Percentiles rank a stretch among this genome's conserved stretches.
phyloP scores from a whole-genome alignment of 2,888 invertebrate species.

The Geophilus truncorum region DNA sequence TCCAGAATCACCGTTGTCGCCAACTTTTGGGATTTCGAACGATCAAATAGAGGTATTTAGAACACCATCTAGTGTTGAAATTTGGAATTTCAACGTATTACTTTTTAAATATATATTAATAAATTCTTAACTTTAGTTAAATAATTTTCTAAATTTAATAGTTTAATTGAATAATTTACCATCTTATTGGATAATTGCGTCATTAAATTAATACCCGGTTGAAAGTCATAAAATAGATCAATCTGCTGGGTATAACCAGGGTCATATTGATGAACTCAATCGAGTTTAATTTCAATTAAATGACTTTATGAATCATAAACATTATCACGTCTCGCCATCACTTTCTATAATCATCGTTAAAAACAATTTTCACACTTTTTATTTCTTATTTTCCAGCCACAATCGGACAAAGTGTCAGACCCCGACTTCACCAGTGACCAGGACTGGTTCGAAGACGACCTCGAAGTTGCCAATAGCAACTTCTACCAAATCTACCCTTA shows the following conservation, averaged over 20 bases:
- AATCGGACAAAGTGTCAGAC: conserved; percentile 32
- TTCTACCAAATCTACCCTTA: conserved; percentile 43
- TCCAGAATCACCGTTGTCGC: conserved; percentile 32
- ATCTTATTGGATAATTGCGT: neutral
- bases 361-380: too few relatives aligned
- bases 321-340: too few relatives aligned
- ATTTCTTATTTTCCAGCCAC: neutral
- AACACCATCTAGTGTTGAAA: too few relatives aligned
- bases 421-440: conserved; percentile 40
- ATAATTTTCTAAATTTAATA: neutral
- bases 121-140: too few relatives aligned
- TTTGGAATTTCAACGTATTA: too few relatives aligned
- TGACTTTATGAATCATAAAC: too few relatives aligned
- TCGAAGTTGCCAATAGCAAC: conserved; percentile 44
- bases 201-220: neutral
- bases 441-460: conserved; percentile 48
- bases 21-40: conserved; percentile 29
- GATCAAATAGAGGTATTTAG: neutral
- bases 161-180: neutral
- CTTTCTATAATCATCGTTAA: too few relatives aligned
- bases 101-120: too few relatives aligned
- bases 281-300: too few relatives aligned
- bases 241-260: neutral
- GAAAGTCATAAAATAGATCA: neutral
- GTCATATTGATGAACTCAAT: too few relatives aligned